phyloP scores from a whole-genome alignment of 35 echinoderm and acorn worm genomes.

The Ophiothrix spiculata region DNA sequence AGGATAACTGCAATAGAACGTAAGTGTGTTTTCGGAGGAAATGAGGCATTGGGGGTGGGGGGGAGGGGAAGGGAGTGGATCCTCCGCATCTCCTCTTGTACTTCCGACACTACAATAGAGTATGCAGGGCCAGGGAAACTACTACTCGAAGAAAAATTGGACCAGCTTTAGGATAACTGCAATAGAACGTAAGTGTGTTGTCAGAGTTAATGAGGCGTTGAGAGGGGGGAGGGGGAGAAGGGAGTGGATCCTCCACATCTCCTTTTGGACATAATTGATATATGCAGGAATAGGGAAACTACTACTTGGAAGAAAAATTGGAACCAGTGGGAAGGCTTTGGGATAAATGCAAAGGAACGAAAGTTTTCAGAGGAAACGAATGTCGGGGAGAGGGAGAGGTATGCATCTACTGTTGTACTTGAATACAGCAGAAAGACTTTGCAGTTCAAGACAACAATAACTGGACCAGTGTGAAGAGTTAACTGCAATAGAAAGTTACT shows the following conservation, averaged over 20 bases:
- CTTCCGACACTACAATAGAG: neutral
- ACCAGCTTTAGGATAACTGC: neutral
- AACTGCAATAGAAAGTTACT: constrained; percentile 49
- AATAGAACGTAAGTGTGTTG: neutral
- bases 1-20: constrained; percentile 52
- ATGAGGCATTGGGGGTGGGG: no score
- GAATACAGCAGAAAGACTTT: constrained; percentile 42
- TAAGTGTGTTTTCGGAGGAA: constrained; percentile 39
- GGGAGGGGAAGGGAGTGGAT: no score
- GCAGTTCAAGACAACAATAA: constrained; percentile 36
- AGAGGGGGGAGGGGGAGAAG: no score
- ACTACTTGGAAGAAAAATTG: constrained; percentile 44
- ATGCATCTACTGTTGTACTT: constrained; percentile 55
- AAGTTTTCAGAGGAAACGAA: constrained; percentile 32
- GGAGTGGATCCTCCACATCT: no score
- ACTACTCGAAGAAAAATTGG: neutral
- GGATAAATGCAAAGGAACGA: constrained; percentile 51
- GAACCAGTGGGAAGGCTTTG: constrained; percentile 61
- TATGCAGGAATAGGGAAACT: constrained; percentile 58
- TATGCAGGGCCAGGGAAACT: neutral
- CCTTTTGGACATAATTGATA: no score
- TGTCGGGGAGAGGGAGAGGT: no score
- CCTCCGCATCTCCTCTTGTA: neutral
- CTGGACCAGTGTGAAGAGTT: constrained; percentile 61
- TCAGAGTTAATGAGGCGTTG: no score